These are phyloP conservation scores for Clepsis dumicolana DNA, from an alignment of 2,888 invertebrate species.

Conservation along the genomic window DNA sequence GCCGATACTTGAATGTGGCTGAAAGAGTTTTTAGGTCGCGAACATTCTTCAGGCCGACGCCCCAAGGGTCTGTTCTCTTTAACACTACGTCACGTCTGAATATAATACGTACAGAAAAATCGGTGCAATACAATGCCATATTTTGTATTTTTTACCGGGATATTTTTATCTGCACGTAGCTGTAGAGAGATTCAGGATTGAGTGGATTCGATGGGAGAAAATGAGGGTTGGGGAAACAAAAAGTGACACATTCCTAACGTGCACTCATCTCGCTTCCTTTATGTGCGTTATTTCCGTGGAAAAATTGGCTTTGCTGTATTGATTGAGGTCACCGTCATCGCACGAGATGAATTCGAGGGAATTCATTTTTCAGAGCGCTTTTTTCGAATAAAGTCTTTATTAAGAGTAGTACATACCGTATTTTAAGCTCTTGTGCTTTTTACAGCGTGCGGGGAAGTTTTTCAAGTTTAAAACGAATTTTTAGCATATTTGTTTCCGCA, in stretches of 20 bases:
- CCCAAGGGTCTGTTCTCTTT: conserved; percentile 61
- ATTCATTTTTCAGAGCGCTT: background rate
- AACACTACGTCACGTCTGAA: conserved; percentile 61
- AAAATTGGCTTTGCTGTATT: conserved; percentile 32
- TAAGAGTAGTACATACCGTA: background rate
- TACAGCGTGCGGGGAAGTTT: background rate
- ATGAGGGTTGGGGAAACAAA: conserved; percentile 35
- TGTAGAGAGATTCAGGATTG: conserved; percentile 22
- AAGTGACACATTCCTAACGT: conserved; percentile 35
- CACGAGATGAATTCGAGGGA: conserved; percentile 6
- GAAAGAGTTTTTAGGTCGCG: conserved; percentile 74
- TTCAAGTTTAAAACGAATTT: background rate
- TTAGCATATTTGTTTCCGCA: background rate
- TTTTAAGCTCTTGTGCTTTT: background rate
- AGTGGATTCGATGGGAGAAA: conserved; percentile 28
- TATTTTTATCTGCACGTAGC: conserved; percentile 14
- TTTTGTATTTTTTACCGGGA: conserved; percentile 17
- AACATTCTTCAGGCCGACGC: conserved; percentile 66
- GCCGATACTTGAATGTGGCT: conserved; percentile 68
- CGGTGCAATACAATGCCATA: conserved; percentile 45
- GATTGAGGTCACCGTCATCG: conserved; percentile 22
- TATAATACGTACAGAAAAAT: conserved; percentile 52
- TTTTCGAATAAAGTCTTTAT: conserved; percentile 1
- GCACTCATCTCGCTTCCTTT: conserved; percentile 22
- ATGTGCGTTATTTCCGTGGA: conserved; percentile 14